phyloP scores from a whole-genome alignment of 2,888 invertebrate species.

The Antitype chi region DNA sequence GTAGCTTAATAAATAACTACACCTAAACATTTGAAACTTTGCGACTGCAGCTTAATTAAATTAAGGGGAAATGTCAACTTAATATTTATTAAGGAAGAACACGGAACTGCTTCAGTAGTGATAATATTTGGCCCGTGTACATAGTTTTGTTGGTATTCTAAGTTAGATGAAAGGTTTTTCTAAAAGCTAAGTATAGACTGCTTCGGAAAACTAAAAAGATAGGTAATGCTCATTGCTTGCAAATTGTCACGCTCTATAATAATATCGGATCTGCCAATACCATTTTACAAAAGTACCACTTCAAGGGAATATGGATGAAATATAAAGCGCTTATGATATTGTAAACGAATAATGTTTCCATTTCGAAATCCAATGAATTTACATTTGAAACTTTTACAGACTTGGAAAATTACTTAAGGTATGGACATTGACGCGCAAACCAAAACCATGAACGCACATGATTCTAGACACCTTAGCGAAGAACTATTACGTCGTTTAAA shows the following conservation, averaged over 20 bases:
- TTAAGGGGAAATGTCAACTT: neutral
- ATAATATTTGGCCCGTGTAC: neutral
- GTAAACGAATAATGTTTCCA: neutral
- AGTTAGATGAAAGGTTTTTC: neutral
- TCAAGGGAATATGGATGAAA: neutral
- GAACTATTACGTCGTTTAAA: no score
- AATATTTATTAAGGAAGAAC: neutral
- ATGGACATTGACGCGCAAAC: no score
- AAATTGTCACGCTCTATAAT: no score
- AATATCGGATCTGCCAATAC: neutral
- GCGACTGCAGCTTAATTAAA: conserved; percentile 37
- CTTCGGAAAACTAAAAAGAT: neutral
- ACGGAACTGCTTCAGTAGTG: conserved; percentile 1
- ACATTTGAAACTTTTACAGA: neutral
- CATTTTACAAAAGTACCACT: neutral
- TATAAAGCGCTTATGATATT: neutral
- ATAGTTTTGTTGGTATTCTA: neutral
- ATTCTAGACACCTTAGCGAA: no score
- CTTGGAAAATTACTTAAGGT: neutral
- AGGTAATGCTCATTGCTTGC: neutral
- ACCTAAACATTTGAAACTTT: conserved; percentile 11
- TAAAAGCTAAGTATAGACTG: neutral
- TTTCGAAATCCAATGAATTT: neutral
- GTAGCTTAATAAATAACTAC: conserved; percentile 28
- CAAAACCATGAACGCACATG: no score